phyloP scores from a whole-genome alignment of 2,113 vertebrate genomes.

The Callocephalon fimbriatum region DNA sequence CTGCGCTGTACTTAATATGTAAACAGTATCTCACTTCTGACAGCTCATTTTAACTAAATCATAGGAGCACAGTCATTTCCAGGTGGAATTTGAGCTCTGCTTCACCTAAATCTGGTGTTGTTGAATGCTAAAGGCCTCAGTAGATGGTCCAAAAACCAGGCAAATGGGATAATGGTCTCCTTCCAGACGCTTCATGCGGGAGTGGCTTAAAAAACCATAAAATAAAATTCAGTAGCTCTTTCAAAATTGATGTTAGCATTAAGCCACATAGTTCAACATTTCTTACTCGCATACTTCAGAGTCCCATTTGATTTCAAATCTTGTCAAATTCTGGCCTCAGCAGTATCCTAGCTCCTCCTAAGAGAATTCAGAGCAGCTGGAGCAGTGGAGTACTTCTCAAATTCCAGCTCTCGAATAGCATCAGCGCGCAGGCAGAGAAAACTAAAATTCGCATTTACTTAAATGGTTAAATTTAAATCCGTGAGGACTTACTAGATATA shows the following conservation, averaged over 20 bases:
- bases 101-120: not conserved
- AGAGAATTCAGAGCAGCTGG: not conserved
- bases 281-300: not conserved
- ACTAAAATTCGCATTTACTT: not conserved
- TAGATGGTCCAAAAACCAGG: not conserved
- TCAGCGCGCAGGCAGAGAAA: not conserved
- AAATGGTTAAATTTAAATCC: not conserved
- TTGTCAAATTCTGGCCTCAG: not conserved
- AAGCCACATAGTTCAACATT: not conserved
- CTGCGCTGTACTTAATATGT: not conserved
- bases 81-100: not conserved
- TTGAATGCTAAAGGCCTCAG: not conserved
- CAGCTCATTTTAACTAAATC: not conserved
- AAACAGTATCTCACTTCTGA: not conserved
- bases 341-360: not conserved
- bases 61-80: not conserved
- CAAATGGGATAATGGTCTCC: not conserved
- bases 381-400: not conserved
- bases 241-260: not conserved
- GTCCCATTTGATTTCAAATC: not conserved
- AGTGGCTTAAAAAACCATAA: not conserved
- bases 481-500: not conserved
- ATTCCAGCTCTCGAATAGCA: not conserved
- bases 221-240: not conserved
- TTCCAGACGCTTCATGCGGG: not conserved